Conservation (phyloP, 2,113 vertebrate genomes). For the Talpa occidentalis region DNA sequence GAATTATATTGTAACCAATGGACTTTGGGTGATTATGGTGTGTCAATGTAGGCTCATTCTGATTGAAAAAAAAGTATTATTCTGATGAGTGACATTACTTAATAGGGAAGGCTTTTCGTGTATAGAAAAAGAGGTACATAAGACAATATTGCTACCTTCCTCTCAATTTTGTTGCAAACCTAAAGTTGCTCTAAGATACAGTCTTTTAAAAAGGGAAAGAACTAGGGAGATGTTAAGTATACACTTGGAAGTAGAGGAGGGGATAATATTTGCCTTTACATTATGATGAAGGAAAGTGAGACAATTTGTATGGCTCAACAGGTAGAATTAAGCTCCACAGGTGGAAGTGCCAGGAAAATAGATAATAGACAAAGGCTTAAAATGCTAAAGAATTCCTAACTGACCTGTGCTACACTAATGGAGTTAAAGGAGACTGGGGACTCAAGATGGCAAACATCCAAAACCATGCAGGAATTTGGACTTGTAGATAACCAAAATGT, state of each 20-base stretch:
- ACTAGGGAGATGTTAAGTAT: background rate
- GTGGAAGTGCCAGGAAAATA: background rate
- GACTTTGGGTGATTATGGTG: background rate
- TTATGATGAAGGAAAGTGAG: background rate
- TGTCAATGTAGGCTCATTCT: background rate
- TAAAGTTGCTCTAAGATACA: background rate
- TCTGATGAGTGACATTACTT: background rate
- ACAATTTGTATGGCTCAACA: background rate
- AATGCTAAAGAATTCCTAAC: background rate
- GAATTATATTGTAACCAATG: background rate
- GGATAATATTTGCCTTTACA: background rate
- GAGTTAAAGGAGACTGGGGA: background rate
- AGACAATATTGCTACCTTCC: background rate
- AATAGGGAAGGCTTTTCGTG: background rate
- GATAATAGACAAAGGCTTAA: background rate
- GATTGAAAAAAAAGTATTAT: background rate
- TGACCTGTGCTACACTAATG: background rate
- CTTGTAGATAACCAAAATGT: background rate
- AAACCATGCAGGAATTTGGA: background rate
- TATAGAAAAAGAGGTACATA: no score
- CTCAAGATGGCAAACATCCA: background rate
- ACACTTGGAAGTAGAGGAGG: background rate
- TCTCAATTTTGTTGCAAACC: background rate
- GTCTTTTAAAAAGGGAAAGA: background rate
- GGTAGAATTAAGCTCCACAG: background rate